Base-by-base conservation (phyloP, 2,797 vertebrate genomes). In the Chaetodon trifasciatus region DNA sequence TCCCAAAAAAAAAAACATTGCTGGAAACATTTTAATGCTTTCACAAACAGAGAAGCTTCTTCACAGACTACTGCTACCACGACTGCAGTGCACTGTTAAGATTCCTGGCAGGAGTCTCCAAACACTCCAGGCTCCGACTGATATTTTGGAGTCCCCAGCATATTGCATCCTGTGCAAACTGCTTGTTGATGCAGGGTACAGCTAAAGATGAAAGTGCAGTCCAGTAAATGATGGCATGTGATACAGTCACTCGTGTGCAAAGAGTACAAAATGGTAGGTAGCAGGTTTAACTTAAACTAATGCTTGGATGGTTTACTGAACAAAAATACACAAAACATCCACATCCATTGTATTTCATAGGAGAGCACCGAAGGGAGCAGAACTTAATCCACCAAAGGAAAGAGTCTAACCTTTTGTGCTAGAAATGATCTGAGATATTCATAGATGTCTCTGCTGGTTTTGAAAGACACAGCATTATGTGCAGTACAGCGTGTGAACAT, bases 31-130 rank as follows among this genome's bases (percentile, higher is more conserved):
- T n/a, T 47, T 21, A 53, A 57, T 2, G 5, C 21, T 57, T 56
- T 50, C 24, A 57, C 10, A 44, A 35, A 55, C n/a, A 74, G 7
- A 52, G 0, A 12, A 35, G n/a, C 39, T 23, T 13, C 11, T 28
- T 28, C 28, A 44, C 42, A 58, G 15, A 60, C 16, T 5, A 12
- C 23, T 9, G 39, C 40, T 50, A 23, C 28, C 28, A 32, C 28
- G 28, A 32, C 23, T 61, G 47, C 17, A 37, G 24, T 47, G 16
- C 39, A 58, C n/a, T 28, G 24, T 70, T 24, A 32, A 52, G 21
- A 68, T 56, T 66, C 61, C 40, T 32, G 46, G 40, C 50, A 70
- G 50, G 55, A 65, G 37, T 8, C 58, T 70, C 12, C n/a, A 66
- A 23, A 72, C n/a, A 16, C 23, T 56, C 42, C 19, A 46, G 16